Evolutionary conservation across 2,113 vertebrate species (phyloP), one percentile per base, ranked within the genome.

Genomic region (Saccopteryx leptura): DNA sequence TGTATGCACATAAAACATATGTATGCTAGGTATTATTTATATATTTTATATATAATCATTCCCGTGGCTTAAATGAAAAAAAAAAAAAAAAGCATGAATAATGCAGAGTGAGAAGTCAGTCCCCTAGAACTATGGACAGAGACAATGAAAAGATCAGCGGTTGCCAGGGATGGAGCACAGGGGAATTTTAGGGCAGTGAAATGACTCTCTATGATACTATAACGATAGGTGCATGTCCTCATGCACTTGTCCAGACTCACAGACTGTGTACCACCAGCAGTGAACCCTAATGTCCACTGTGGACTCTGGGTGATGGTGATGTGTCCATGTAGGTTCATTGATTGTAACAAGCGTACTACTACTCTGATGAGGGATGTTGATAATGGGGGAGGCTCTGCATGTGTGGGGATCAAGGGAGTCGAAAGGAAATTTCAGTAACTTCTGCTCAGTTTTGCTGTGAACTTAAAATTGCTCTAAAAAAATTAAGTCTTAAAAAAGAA

Each of bases 211-310:
- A 1, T 9, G 58, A 39, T 7, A 6, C 24, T 15, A 1, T 4
- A 5, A 13, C 7, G 76, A 61, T 4, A 18, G 48, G 9, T 1
- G 14, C 13, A 0, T 18, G 65, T 56, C 48, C 9, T 13, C 2
- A 7, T 23, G 17, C 13, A 4, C 74, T 72, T 88, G 56, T 56
- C 56, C 76, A 54, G 9, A 81, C n/a, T 23, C 66, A 31, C 2
- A 23, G 83, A 63, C 11, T 4, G 54, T 10, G 1, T 23, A 19
- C 15, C 24, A 1, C 31, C 39, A 4, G 31, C 33, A 4, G 71
- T 1, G 91, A 92, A 1, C 81, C 14, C n/a, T 50, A 4, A 39
- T 5, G 23, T 31, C 5, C 31, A 3, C 65, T 54, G 1, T 46
- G 75, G n/a, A 4, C 56, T 61, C 91, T 6, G 83, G 74, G 8